These are phyloP conservation scores for Rallus limicola DNA, from an alignment of 2,113 vertebrate species.

Conservation along the genomic window DNA sequence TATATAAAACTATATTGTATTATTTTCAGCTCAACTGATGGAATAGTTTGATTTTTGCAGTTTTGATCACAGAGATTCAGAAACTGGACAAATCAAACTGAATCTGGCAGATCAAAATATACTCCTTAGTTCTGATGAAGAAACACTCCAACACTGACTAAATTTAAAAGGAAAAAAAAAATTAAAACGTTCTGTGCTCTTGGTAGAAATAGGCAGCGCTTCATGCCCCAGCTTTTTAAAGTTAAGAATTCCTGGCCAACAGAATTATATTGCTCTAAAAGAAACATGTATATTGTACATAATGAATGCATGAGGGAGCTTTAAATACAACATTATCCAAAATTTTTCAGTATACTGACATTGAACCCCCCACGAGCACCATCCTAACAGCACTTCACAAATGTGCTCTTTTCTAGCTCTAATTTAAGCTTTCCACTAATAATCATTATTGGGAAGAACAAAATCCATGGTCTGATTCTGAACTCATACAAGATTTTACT, in stretches of 20 bases:
- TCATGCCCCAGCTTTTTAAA: not conserved
- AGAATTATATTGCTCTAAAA: not conserved
- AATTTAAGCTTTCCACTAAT: not conserved
- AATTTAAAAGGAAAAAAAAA: not conserved
- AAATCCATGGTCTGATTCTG: not conserved
- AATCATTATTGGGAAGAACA: not conserved
- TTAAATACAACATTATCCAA: not conserved
- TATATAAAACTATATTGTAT: not conserved
- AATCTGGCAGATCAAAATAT: conserved; percentile 5
- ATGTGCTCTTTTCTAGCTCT: not conserved
- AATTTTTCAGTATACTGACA: not conserved
- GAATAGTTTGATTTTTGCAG: not conserved
- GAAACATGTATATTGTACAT: not conserved
- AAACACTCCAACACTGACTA: not conserved
- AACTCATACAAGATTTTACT: not conserved
- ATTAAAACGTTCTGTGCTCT: not conserved
- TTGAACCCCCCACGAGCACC: not conserved
- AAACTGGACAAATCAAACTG: not conserved
- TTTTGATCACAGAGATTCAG: not conserved
- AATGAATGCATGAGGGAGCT: not conserved
- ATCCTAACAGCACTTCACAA: not conserved
- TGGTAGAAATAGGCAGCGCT: not conserved
- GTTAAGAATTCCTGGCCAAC: not conserved
- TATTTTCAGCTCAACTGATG: not conserved
- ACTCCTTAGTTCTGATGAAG: not conserved